A percentile compares a stretch with the other conserved stretches of the same genome.
Conservation (phyloP, 2,888 invertebrate genomes). For the Operophtera brumata region DNA sequence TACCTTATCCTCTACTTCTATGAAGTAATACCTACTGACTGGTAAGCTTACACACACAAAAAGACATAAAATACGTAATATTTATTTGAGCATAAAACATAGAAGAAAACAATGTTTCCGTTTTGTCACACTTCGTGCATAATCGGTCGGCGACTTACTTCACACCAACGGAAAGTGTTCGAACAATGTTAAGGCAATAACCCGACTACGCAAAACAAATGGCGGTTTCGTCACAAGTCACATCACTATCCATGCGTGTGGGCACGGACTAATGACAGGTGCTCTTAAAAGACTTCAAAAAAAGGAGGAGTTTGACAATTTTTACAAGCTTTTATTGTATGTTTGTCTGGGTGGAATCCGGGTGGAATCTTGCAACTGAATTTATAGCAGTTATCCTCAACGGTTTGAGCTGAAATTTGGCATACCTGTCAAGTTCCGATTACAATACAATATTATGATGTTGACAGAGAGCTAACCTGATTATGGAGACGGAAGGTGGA, state of each 20-base stretch:
- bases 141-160: slow-evolving; percentile 22
- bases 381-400: too few species aligned
- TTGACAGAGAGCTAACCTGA: too few species aligned
- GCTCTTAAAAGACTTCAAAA: too few species aligned
- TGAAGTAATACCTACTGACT: background rate
- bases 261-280: background rate
- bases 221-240: slow-evolving; percentile 16
- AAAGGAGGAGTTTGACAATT: too few species aligned
- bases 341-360: too few species aligned
- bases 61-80: slow-evolving; percentile 16
- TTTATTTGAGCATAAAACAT: slow-evolving; percentile 20
- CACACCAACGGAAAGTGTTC: slow-evolving; percentile 15
- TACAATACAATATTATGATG: too few species aligned
- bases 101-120: slow-evolving; percentile 21
- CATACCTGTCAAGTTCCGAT: too few species aligned
- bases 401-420: too few species aligned
- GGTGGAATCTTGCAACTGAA: too few species aligned
- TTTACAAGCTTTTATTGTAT: too few species aligned
- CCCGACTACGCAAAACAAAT: slow-evolving; percentile 24
- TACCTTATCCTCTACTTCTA: too few species aligned
- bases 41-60: background rate
- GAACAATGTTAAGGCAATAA: slow-evolving; percentile 26
- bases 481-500: too few species aligned
- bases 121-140: slow-evolving; percentile 28
- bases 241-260: slow-evolving; percentile 18